Conservation (phyloP, 2,113 vertebrate genomes). For the Empidonax alnorum region DNA sequence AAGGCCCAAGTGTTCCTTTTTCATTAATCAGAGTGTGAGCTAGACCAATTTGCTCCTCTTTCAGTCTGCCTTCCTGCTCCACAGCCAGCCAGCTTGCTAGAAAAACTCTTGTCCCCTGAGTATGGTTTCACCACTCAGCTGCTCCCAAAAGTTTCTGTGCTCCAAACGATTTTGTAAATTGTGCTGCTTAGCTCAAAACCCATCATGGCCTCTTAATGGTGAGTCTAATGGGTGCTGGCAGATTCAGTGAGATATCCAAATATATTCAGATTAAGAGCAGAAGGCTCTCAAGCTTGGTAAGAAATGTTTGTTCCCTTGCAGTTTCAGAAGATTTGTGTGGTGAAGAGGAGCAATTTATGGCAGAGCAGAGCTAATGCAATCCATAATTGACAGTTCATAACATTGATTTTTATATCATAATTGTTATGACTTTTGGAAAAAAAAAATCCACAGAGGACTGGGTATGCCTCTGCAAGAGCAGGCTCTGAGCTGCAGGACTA, state of each 20-base stretch:
- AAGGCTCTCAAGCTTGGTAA: neutral
- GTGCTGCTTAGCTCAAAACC: neutral
- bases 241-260: constrained; percentile 1
- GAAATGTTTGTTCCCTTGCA: neutral
- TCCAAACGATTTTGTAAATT: neutral
- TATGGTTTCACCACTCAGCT: neutral
- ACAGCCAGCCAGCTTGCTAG: neutral
- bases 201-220: neutral
- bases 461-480: neutral
- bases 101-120: neutral
- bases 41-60: neutral
- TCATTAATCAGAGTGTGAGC: neutral
- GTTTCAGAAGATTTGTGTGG: neutral
- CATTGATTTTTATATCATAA: neutral
- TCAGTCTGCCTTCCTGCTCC: neutral
- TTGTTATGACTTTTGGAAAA: neutral
- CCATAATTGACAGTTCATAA: neutral
- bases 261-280: neutral
- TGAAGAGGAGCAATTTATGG: neutral
- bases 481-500: neutral
- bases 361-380: neutral
- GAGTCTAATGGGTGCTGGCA: constrained; percentile 26
- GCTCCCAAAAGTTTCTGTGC: neutral
- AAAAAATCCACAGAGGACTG: neutral
- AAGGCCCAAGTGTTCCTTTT: neutral